A percentile compares a stretch with the other conserved stretches of the same genome.
These are phyloP conservation scores for Solen grandis DNA, from an alignment of 1,140 invertebrate species.

Conservation along the genomic window DNA sequence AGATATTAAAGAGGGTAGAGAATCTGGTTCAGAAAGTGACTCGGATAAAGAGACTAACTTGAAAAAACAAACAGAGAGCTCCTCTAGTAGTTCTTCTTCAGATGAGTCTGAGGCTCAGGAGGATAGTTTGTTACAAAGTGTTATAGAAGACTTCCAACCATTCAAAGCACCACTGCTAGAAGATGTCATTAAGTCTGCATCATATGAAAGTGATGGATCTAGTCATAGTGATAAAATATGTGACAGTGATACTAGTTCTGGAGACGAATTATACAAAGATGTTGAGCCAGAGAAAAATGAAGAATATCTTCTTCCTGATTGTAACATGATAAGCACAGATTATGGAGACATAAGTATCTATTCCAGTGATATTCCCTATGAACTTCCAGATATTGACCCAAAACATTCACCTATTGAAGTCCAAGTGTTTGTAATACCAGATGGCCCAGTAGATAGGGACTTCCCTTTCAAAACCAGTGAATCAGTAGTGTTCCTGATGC, in stretches of 20 bases:
- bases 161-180: slow-evolving; percentile 48
- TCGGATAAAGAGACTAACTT: no score
- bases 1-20: no score
- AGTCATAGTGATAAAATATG: not conserved
- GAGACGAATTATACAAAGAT: slow-evolving; percentile 25
- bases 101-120: not conserved
- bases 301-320: slow-evolving; percentile 39
- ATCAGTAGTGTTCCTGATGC: not conserved
- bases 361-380: no score
- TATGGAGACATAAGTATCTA: no score
- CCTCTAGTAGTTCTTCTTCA: no score
- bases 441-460: slow-evolving; percentile 8
- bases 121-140: slow-evolving; percentile 27
- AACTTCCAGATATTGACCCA: not conserved
- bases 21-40: no score
- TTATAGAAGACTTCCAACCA: slow-evolving; percentile 38
- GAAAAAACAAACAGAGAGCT: no score
- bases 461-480: not conserved
- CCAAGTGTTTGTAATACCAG: slow-evolving; percentile 42
- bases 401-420: slow-evolving; percentile 10
- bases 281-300: not conserved
- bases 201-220: not conserved
- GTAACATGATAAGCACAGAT: slow-evolving; percentile 29
- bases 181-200: slow-evolving; percentile 25
- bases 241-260: slow-evolving; percentile 18